Evolutionary conservation across 1,140 invertebrate genomes (phyloP), one percentile per base, ranked within the genome.

Genomic region (Drosophila kohkoa): DNA sequence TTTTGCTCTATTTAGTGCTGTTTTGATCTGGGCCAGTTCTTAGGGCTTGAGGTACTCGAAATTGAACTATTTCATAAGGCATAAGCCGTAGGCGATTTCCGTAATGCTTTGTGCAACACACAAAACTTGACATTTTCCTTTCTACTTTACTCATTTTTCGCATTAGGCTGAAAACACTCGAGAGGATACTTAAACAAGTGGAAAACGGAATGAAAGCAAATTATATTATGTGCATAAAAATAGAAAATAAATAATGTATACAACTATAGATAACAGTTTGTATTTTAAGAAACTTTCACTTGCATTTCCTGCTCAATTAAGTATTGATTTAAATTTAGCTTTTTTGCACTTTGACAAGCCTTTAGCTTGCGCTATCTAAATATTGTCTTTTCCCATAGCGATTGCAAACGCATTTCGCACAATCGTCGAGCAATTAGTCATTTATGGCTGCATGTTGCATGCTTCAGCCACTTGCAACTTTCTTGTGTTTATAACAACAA

Each of bases 51-150:
- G 57, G 41, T 51, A 52, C 66, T 54, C 66, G 28, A 68, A 74
- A 69, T 75, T 75, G 58, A 43, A 55, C 72, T 38, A 75, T 69
- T 62, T 68, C 66, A 41, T 70, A 35, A 28, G 43, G 43, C 59
- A 35, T 75, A 75, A 75, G 66, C 72, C 72, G 25, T 45, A 52
- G 66, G 66, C 66, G 15, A 63, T 75, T 43, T 52, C 35, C 35
- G 51, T 32, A 55, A 32, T 68, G 30, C 48, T 62, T 41, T 11
- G 10, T 10, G 20, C 5, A 13, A 43, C n/a, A 10, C n/a, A 13
- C 51, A 13, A 52, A 7, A 76, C 73, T 83, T 83, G 81, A 80
- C 73, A 85, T 77, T 57, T 68, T 74, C 32, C 65, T 25, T 45
- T 59, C 28, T 35, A 30, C 28, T 59, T 45, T 51, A n/a, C 35